Percentiles rank a stretch among this genome's conserved stretches.
Conservation (phyloP, 2,888 invertebrate genomes). For the Ephialtes manifestator region DNA sequence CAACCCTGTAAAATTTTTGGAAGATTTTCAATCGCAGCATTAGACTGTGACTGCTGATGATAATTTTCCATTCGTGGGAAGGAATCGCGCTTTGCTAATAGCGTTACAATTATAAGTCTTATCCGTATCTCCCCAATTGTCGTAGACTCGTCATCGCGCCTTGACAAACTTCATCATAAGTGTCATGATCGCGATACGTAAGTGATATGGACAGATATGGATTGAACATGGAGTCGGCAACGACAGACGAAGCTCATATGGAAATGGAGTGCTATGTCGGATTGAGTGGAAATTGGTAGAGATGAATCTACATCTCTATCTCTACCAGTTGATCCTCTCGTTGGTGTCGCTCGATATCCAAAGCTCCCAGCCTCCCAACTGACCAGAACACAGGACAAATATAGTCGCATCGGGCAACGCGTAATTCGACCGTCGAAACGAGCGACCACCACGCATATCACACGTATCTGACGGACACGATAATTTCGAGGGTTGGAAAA, state of each 20-base stretch:
- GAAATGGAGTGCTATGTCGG: neutral
- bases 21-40: no score
- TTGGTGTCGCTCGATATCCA: neutral
- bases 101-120: no score
- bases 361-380: neutral
- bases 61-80: no score
- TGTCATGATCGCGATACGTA: neutral
- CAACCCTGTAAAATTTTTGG: no score
- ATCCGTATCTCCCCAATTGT: no score
- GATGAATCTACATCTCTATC: neutral
- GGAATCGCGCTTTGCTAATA: no score
- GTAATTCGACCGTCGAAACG: constrained; percentile 70
- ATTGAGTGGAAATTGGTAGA: neutral
- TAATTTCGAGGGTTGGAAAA: constrained; percentile 64
- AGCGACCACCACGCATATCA: constrained; percentile 48
- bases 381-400: neutral
- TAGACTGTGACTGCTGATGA: no score
- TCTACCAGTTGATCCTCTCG: constrained; percentile 47
- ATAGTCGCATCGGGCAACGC: constrained; percentile 14
- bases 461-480: constrained; percentile 62
- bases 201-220: constrained; percentile 1
- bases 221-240: neutral
- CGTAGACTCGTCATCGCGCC: no score
- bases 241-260: neutral
- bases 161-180: neutral